phyloP scores from a whole-genome alignment of 2,888 invertebrate genomes.

The Antitype chi region DNA sequence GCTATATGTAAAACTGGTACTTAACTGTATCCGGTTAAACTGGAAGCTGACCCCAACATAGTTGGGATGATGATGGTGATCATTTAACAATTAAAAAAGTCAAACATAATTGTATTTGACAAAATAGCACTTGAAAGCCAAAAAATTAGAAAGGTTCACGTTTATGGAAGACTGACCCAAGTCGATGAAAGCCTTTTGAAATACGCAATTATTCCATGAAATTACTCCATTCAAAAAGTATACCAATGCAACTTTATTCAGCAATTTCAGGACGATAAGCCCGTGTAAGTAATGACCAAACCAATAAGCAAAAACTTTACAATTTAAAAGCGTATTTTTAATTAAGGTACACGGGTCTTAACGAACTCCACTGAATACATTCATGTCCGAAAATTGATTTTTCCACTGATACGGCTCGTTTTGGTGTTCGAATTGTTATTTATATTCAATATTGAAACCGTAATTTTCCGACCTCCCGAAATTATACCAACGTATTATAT shows the following conservation, averaged over 20 bases:
- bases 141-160: not conserved
- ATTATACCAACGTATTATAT: conserved; percentile 4
- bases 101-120: not conserved
- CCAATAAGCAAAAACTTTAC: not conserved
- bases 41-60: too few species aligned
- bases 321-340: conserved; percentile 12
- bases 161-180: too few species aligned
- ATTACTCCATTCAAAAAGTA: not conserved
- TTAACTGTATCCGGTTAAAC: too few species aligned
- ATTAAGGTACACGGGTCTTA: conserved; percentile 11
- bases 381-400: conserved; percentile 5
- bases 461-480: not conserved
- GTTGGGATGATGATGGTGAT: too few species aligned
- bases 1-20: too few species aligned
- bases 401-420: conserved; percentile 21
- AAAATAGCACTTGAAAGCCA: not conserved
- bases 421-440: conserved; percentile 17
- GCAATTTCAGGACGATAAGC: not conserved
- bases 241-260: conserved; percentile 8
- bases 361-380: conserved; percentile 1
- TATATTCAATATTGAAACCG: conserved; percentile 42
- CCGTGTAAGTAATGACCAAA: conserved; percentile 8
- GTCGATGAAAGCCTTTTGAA: not conserved
- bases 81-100: not conserved
- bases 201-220: not conserved